These are phyloP conservation scores for Autographa gamma DNA, from an alignment of 2,888 invertebrate species.

Conservation along the genomic window DNA sequence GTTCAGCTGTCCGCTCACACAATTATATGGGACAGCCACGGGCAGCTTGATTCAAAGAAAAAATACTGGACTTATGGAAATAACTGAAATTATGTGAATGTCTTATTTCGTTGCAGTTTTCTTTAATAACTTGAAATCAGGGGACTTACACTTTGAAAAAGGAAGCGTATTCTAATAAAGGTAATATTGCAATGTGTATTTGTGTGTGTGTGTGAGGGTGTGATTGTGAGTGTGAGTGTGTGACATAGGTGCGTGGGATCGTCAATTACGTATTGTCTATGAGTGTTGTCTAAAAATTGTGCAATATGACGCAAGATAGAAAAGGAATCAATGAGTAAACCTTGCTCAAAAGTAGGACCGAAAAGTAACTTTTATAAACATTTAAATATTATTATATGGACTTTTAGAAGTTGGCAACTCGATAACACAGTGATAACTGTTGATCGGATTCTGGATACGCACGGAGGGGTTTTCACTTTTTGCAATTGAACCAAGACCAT, in stretches of 20 bases:
- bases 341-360: neutral
- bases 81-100: slow-evolving; percentile 48
- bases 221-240: neutral
- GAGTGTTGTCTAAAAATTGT: neutral
- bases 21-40: slow-evolving; percentile 29
- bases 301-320: neutral
- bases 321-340: neutral
- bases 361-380: neutral
- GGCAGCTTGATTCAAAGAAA: slow-evolving; percentile 29
- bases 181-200: neutral
- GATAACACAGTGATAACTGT: neutral
- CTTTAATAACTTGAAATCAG: neutral
- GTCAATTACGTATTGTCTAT: neutral
- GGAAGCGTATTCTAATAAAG: no score
- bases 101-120: slow-evolving; percentile 34
- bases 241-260: neutral
- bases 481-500: neutral
- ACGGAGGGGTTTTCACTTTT: neutral
- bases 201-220: neutral
- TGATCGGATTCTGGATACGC: neutral
- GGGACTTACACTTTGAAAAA: neutral
- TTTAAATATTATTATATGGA: neutral
- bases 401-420: neutral
- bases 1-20: slow-evolving; percentile 51
- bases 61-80: slow-evolving; percentile 40